Conservation (phyloP, 2,797 vertebrate species). For the Sebastes dallii region DNA sequence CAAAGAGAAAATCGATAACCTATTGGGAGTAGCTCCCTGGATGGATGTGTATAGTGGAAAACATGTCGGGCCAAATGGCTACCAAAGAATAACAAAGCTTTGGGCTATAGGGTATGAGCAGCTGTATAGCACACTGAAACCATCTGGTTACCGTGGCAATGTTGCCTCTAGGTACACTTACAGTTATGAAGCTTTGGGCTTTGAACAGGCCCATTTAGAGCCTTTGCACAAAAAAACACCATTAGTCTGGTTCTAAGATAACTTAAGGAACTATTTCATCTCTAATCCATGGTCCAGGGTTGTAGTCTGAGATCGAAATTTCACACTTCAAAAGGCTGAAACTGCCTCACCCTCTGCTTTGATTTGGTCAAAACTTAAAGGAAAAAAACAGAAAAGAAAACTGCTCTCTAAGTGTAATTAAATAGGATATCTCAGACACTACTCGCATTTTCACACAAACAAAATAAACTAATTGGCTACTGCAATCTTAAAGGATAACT, state of each 20-base stretch:
- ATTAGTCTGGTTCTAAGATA: background rate
- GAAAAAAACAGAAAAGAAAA: background rate
- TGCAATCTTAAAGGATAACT: background rate
- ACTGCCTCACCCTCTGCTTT: background rate
- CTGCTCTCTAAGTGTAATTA: background rate
- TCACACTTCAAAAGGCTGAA: background rate
- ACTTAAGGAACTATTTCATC: background rate
- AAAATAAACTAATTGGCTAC: background rate
- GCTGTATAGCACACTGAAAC: background rate
- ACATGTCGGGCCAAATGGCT: conserved; percentile 10
- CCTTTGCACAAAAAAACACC: background rate
- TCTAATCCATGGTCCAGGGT: background rate
- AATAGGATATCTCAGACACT: background rate
- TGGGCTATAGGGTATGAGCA: background rate
- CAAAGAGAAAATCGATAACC: conserved; percentile 37
- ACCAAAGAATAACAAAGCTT: background rate
- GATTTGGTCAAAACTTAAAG: background rate
- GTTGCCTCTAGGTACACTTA: background rate
- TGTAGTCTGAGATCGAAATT: background rate
- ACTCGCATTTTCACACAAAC: background rate
- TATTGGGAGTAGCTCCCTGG: conserved; percentile 23
- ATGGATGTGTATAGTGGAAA: background rate
- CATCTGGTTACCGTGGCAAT: background rate
- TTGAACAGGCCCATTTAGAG: background rate
- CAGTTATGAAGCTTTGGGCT: background rate